Evolutionary conservation across 2,888 invertebrate genomes (phyloP).

Genomic region (Craniophora ligustri): DNA sequence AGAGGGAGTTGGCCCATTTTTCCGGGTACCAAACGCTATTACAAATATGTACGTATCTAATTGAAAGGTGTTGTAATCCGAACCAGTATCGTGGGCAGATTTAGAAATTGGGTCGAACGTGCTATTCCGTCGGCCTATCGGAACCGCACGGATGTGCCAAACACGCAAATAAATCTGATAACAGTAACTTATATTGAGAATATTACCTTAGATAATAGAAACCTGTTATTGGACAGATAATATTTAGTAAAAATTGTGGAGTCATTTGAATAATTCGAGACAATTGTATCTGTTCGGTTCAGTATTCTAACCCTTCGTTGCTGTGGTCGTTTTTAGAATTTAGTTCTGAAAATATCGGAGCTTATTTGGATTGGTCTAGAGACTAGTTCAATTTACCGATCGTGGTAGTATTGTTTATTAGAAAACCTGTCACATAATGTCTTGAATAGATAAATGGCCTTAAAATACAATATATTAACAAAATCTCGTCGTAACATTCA

Average conservation of each 20-base stretch:
- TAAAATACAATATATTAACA: no score
- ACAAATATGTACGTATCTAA: constrained; percentile 50
- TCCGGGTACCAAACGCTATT: constrained; percentile 14
- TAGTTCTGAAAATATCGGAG: no score
- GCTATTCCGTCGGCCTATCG: constrained; percentile 45
- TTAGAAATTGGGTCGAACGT: constrained; percentile 67
- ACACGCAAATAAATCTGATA: constrained; percentile 52
- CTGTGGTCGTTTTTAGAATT: not conserved
- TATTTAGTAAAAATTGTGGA: constrained; percentile 27
- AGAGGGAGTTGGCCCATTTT: constrained; percentile 17
- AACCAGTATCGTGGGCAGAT: constrained; percentile 49
- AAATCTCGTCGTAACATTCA: no score
- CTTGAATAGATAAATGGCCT: no score
- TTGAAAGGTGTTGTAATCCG: constrained; percentile 61
- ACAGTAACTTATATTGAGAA: constrained; percentile 32
- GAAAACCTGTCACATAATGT: no score
- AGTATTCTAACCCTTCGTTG: constrained; percentile 15
- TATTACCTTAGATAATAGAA: constrained; percentile 34
- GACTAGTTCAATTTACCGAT: no score
- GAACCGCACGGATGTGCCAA: constrained; percentile 40
- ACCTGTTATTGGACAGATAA: constrained; percentile 28
- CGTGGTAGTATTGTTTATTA: no score
- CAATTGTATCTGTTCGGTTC: constrained; percentile 15
- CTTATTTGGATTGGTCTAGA: no score
- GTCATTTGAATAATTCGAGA: constrained; percentile 42